Evolutionary conservation across 2,888 invertebrate genomes (phyloP), one percentile per base, ranked within the genome.

Genomic region (Andrena bicolor): DNA sequence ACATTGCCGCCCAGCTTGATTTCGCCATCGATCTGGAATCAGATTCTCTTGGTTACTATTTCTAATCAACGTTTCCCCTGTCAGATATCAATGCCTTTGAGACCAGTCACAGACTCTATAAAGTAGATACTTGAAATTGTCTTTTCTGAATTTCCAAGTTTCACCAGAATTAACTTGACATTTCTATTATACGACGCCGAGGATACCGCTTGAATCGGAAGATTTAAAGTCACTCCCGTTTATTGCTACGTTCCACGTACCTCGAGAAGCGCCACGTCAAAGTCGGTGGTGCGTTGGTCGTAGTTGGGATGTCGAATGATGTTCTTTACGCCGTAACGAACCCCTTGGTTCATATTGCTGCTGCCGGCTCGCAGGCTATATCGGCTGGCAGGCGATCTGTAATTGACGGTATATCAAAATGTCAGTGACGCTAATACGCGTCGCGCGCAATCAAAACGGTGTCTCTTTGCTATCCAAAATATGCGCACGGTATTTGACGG

Each of bases 301-400:
- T 91, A 93, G 8, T 86, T 80, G 30, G 91, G 90, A 76, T 94
- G 93, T 41, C 82, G 35, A 51, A 90, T 72, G 4, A 90, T 60
- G 1, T 63, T 72, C 49, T 82, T 83, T 3, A 91, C 41, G 1
- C 7, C 0, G 68, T 88, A 86, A 51, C 23, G 26, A 2, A 48
- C 74, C 13, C 85, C 89, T 2, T 35, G 48, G 23, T 77, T 30
- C 23, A 61, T 82, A 56, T 80, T 5, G 16, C 2, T 83, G 69
- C 23, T 89, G 13, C 89, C 90, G 16, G 82, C 89, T 2, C 48
- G 60, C 1, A 90, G 28, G 2, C 7, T 75, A 66, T 86, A 90
- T 16, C 16, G 20, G 23, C 2, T n/a, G 0, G 68, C 20, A 2
- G 63, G 0, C 7, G 2, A 60, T 58, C 88, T 87, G 68, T 35